phyloP scores from a whole-genome alignment of 2,888 invertebrate genomes.

The Myathropa florea region DNA sequence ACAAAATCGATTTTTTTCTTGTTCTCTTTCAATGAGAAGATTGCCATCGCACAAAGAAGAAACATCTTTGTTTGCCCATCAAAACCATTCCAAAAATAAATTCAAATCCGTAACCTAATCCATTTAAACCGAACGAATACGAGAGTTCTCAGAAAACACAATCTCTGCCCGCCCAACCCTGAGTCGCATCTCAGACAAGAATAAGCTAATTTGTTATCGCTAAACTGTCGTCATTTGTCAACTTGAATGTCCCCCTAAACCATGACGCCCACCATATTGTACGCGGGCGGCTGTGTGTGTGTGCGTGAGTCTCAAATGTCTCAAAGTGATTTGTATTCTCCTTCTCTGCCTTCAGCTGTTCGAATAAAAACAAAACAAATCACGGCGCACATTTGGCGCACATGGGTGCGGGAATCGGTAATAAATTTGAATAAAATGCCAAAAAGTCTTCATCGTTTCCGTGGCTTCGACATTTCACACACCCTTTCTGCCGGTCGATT shows the following conservation, averaged over 20 bases:
- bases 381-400: slow-evolving; percentile 31
- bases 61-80: neutral
- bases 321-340: neutral
- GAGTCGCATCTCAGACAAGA: slow-evolving; percentile 37
- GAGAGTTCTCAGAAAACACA: neutral
- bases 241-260: slow-evolving; percentile 19
- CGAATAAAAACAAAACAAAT: neutral
- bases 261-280: neutral
- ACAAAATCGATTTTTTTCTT: neutral
- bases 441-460: neutral
- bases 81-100: neutral
- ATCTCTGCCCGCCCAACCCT: neutral
- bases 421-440: slow-evolving; percentile 30
- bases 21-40: neutral
- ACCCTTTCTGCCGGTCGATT: slow-evolving; percentile 10
- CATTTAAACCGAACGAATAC: neutral
- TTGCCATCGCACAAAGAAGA: neutral
- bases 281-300: neutral
- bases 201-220: slow-evolving; percentile 65
- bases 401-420: slow-evolving; percentile 12
- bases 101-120: neutral
- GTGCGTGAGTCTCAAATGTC: neutral
- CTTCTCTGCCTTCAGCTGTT: neutral
- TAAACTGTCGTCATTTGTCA: slow-evolving; percentile 67
- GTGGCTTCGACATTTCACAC: slow-evolving; percentile 1